Conservation (phyloP, 1,140 invertebrate genomes). For the Bathynomus jamesi region DNA sequence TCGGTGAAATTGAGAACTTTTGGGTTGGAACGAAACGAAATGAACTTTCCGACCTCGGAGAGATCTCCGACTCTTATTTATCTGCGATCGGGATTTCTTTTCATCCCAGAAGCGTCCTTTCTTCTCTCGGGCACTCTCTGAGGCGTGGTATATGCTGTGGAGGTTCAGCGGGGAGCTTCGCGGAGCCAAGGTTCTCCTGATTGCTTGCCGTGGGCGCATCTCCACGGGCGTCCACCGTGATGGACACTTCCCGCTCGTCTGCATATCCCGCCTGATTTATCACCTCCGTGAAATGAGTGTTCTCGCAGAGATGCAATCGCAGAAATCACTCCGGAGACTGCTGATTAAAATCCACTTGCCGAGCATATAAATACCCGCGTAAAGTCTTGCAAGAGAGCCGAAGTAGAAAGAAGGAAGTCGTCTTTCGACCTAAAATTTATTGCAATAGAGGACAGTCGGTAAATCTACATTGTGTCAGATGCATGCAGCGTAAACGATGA, state of each 20-base stretch:
- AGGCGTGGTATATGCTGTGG: background rate
- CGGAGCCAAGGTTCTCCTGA: background rate
- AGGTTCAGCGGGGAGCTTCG: background rate
- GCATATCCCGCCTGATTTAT: background rate
- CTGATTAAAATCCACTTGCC: background rate
- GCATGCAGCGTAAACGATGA: background rate
- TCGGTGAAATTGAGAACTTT: too few relatives aligned
- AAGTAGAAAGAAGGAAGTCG: background rate
- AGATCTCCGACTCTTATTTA: too few relatives aligned
- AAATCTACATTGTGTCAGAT: background rate
- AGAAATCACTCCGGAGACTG: background rate
- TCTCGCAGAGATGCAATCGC: background rate
- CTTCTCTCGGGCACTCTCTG: too few relatives aligned
- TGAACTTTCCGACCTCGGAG: too few relatives aligned
- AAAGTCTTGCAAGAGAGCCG: background rate
- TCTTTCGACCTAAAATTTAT: background rate
- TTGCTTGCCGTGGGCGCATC: background rate
- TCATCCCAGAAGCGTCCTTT: too few relatives aligned
- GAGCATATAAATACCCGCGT: background rate
- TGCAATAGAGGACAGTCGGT: background rate
- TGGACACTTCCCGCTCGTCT: background rate
- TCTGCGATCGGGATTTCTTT: too few relatives aligned
- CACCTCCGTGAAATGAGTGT: background rate
- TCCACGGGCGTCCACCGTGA: background rate
- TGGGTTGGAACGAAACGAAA: too few relatives aligned